A percentile compares a stretch with the other conserved stretches of the same genome.
Conservation (phyloP, 2,797 vertebrate genomes). For the Takifugu rubripes region DNA sequence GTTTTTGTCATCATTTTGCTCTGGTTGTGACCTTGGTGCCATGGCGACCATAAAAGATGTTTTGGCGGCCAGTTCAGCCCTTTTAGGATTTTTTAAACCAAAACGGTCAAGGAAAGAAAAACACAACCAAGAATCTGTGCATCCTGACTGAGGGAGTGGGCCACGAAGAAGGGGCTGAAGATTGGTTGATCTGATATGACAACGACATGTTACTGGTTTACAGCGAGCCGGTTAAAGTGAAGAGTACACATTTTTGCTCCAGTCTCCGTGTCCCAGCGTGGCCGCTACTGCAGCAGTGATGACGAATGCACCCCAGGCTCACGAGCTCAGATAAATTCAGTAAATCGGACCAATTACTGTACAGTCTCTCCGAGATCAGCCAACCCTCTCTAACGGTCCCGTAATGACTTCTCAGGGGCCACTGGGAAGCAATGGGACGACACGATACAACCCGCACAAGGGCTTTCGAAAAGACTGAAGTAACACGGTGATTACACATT, state of each 20-base stretch:
- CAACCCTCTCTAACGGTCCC: slow-evolving; percentile 37
- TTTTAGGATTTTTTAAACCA: too few relatives aligned
- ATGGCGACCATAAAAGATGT: too few relatives aligned
- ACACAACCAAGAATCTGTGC: too few relatives aligned
- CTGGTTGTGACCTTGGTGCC: too few relatives aligned
- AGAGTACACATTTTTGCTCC: slow-evolving; percentile 33
- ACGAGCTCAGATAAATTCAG: slow-evolving; percentile 33
- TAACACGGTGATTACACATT: too few relatives aligned
- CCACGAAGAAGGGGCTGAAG: too few relatives aligned
- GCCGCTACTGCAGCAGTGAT: slow-evolving; percentile 23
- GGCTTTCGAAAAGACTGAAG: slow-evolving; percentile 14
- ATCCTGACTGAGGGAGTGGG: too few relatives aligned
- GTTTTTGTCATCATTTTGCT: too few relatives aligned
- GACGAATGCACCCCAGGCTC: slow-evolving; percentile 44
- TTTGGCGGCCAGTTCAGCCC: too few relatives aligned
- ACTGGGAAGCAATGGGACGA: slow-evolving; percentile 20
- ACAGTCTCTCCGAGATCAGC: slow-evolving; percentile 31
- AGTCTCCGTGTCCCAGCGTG: slow-evolving; percentile 1
- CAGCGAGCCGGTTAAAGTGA: slow-evolving; percentile 6
- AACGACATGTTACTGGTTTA: not conserved
- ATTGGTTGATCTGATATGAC: too few relatives aligned
- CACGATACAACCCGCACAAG: slow-evolving; percentile 21
- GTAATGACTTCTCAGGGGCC: slow-evolving; percentile 62
- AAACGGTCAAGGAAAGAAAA: too few relatives aligned
- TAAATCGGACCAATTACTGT: slow-evolving; percentile 61